phyloP scores from a whole-genome alignment of 1,140 invertebrate genomes.

The Drosophila melanogaster region Release_6_plus_ISO1_MT NT_037436.4:3717501-3718000 shows the following conservation, averaged over 20 bases:
- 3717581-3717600: conserved; percentile 16
- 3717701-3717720: conserved; percentile 68
- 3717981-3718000: background rate
- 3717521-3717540: conserved; percentile 53
- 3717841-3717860: conserved; percentile 33
- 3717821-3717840: conserved; percentile 34
- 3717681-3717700: conserved; percentile 8
- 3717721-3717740: conserved; percentile 76
- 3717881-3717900: conserved; percentile 2
- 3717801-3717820: conserved; percentile 54
- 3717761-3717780: conserved; percentile 49
- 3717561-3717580: background rate
- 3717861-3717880: background rate
- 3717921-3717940: conserved; percentile 37
- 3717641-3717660: conserved; percentile 76
- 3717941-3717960: conserved; percentile 16
- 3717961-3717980: conserved; percentile 17
- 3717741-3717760: conserved; percentile 69
- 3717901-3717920: conserved; percentile 42
- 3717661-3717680: conserved; percentile 45
- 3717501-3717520: conserved; percentile 14
- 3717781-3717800: conserved; percentile 53
- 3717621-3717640: conserved; percentile 39
- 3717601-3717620: conserved; percentile 62
- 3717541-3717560: conserved; percentile 59